Conservation (phyloP, 2,797 vertebrate species). For the Myotis daubentonii region DNA sequence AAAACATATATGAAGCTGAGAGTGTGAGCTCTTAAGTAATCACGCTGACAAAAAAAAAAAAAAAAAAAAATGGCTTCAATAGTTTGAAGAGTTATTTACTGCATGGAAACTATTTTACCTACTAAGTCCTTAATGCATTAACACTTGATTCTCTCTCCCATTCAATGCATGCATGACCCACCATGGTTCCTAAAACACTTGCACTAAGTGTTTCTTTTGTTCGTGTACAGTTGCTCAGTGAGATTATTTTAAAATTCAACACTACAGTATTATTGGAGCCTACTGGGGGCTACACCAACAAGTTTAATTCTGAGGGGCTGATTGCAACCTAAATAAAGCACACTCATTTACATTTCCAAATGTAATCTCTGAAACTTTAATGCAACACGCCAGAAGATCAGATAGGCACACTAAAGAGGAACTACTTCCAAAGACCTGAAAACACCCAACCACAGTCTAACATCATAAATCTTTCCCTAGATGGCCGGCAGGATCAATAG, state of each 20-base stretch:
- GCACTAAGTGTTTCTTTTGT: not conserved
- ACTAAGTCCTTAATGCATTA: not conserved
- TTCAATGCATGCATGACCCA: not conserved
- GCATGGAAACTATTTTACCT: constrained; percentile 32
- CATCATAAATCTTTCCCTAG: constrained; percentile 20
- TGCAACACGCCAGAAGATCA: not conserved
- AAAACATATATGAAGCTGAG: not conserved
- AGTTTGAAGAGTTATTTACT: constrained; percentile 11
- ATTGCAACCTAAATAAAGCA: constrained; percentile 15
- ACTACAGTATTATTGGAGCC: rapidly evolving
- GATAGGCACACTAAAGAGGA: not conserved
- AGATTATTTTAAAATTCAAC: not conserved
- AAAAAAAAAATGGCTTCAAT: constrained; percentile 12
- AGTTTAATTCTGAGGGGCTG: constrained; percentile 45
- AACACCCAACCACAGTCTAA: not conserved
- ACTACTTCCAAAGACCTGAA: not conserved
- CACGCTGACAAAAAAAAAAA: not conserved
- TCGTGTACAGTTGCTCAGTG: not conserved
- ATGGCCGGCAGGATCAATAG: constrained; percentile 67
- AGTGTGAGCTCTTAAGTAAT: constrained; percentile 38
- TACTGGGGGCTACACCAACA: not conserved
- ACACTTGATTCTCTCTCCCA: not conserved
- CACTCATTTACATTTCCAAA: rapidly evolving
- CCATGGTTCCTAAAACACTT: not conserved
- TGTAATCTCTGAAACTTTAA: not conserved